These are phyloP conservation scores for Serrognathus titanus DNA, from an alignment of 2,888 invertebrate genomes.

Conservation along the genomic window DNA sequence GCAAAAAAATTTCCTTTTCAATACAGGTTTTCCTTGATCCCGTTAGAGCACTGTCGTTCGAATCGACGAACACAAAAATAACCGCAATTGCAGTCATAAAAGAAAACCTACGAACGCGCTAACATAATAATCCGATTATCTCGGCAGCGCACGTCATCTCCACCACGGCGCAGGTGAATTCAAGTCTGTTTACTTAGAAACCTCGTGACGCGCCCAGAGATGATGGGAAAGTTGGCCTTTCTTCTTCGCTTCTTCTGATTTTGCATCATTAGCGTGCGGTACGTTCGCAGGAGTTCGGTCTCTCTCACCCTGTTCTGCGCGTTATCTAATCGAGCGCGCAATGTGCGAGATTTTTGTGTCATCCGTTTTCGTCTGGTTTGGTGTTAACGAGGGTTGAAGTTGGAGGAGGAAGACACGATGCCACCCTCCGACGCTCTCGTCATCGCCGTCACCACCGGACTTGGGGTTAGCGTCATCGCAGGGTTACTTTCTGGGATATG, in stretches of 20 bases:
- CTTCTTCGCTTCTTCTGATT: not conserved
- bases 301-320: too few relatives aligned
- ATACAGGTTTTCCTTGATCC: too few relatives aligned
- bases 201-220: constrained; percentile 22
- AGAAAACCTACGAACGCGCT: constrained; percentile 15
- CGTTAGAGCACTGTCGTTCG: too few relatives aligned
- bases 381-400: not conserved
- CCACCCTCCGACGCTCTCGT: constrained; percentile 53
- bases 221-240: constrained; percentile 11
- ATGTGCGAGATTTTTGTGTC: not conserved
- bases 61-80: too few relatives aligned
- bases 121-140: constrained; percentile 6
- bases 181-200: constrained; percentile 11
- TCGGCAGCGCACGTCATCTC: too few relatives aligned
- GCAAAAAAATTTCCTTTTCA: too few relatives aligned
- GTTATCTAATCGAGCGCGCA: too few relatives aligned
- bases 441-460: constrained; percentile 55
- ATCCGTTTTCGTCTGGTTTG: not conserved
- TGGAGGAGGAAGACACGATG: constrained; percentile 41
- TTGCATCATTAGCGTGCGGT: too few relatives aligned
- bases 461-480: constrained; percentile 64
- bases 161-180: constrained; percentile 6
- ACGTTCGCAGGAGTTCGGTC: too few relatives aligned
- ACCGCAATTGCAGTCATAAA: constrained; percentile 18
- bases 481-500: constrained; percentile 68